Percentiles rank a stretch among this genome's conserved stretches.
Conservation (phyloP, 1,140 invertebrate species). For the Lithobius niger region DNA sequence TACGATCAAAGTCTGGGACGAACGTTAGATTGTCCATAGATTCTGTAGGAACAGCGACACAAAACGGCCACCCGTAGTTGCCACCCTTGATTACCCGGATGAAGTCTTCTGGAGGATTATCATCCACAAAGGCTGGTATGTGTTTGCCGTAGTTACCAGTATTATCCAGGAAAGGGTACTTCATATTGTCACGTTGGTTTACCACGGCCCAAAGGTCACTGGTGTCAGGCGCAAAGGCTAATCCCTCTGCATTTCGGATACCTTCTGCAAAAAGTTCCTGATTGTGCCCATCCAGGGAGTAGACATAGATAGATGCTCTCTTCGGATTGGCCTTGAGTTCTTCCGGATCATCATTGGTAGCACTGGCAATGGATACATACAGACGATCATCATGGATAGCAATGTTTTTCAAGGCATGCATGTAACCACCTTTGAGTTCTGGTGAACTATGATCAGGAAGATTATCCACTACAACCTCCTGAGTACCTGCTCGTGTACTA, state of each 20-base stretch:
- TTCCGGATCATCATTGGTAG: not conserved
- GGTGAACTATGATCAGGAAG: not conserved
- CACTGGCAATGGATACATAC: conserved; percentile 1
- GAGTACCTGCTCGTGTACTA: not conserved
- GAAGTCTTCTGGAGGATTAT: conserved; percentile 1
- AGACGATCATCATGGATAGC: not conserved
- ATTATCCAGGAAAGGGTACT: not conserved
- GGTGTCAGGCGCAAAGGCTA: not conserved
- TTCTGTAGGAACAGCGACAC: not conserved
- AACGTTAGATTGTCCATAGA: not conserved
- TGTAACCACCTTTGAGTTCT: not conserved
- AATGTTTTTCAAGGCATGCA: not conserved
- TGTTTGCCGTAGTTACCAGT: not conserved
- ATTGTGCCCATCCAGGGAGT: not conserved
- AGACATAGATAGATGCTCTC: not conserved
- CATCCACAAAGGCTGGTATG: not conserved
- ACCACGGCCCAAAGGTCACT: conserved; percentile 2
- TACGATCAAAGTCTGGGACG: not conserved
- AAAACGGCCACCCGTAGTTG: conserved; percentile 6
- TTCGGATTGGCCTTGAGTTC: not conserved
- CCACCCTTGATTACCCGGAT: not conserved
- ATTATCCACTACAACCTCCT: not conserved
- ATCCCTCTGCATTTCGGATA: conserved; percentile 1
- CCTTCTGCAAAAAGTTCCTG: not conserved
- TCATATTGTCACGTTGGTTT: not conserved